A percentile compares a stretch with the other conserved stretches of the same genome.
Conservation (phyloP, 2,888 invertebrate species). For the Trachelus stipa region DNA sequence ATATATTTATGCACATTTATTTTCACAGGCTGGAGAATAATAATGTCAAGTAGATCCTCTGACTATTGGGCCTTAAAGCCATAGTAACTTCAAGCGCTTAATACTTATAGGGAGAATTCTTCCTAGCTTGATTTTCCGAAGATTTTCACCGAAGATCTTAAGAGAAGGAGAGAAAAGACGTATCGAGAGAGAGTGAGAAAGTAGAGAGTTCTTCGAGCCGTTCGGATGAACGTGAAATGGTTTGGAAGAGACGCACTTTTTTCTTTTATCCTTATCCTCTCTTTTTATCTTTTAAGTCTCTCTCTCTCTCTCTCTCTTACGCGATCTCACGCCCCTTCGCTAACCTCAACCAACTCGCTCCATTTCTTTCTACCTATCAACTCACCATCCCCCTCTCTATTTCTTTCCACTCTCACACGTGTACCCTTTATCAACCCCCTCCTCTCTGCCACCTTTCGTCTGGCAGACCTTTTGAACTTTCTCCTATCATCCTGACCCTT, state of each 20-base stretch:
- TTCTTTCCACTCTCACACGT: not conserved
- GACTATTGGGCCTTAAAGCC: not conserved
- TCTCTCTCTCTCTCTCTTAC: constrained; percentile 1
- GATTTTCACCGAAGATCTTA: not conserved
- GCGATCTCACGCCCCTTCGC: constrained; percentile 10
- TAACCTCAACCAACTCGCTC: not conserved
- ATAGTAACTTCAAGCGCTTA: not conserved
- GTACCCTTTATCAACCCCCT: not conserved
- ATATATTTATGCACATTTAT: too few species aligned
- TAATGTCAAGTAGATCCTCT: too few species aligned
- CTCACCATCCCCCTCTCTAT: not conserved
- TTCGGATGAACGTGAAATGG: constrained; percentile 2
- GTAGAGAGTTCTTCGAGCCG: constrained; percentile 22
- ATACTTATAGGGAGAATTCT: not conserved
- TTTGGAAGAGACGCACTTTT: constrained; percentile 7
- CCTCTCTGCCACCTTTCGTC: too few species aligned
- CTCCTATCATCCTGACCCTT: not conserved
- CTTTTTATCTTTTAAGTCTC: constrained; percentile 19
- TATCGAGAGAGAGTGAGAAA: not conserved
- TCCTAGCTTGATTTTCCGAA: not conserved
- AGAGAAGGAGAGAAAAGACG: not conserved
- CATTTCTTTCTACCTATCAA: not conserved
- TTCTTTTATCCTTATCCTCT: constrained; percentile 24
- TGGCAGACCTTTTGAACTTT: too few species aligned
- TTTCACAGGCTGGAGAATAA: too few species aligned